Evolutionary conservation across 2,797 vertebrate genomes (phyloP).

Genomic region (Danio aesculapii): DNA sequence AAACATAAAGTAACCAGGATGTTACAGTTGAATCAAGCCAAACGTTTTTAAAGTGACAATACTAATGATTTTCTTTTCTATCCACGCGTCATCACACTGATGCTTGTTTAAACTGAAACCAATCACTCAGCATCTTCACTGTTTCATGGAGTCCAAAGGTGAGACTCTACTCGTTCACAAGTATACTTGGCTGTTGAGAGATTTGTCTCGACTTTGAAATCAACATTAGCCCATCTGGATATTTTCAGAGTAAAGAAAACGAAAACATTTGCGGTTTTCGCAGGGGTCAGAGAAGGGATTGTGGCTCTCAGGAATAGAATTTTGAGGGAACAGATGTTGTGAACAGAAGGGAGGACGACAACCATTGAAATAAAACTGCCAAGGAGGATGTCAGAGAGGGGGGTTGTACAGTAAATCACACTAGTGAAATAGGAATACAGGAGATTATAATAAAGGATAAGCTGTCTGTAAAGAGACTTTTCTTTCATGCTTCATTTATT

Average conservation of each 20-base stretch:
- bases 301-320: conserved; percentile 15
- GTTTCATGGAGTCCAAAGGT: conserved; percentile 5
- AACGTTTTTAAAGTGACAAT: conserved; percentile 10
- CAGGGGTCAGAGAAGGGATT: not conserved
- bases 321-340: conserved; percentile 24
- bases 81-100: conserved; percentile 18
- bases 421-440: not conserved
- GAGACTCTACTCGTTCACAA: not conserved
- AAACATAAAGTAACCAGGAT: conserved; percentile 16
- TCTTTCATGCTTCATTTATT: not conserved
- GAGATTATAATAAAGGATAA: not conserved
- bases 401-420: conserved; percentile 23
- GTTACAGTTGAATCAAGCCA: not conserved
- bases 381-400: not conserved
- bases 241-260: conserved; percentile 1
- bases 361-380: conserved; percentile 7
- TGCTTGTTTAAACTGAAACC: conserved; percentile 6
- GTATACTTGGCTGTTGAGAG: conserved; percentile 7
- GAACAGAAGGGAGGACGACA: conserved; percentile 10
- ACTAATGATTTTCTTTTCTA: conserved; percentile 15
- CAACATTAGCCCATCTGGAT: conserved; percentile 1
- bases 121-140: conserved; percentile 22
- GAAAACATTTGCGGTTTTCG: conserved; percentile 6
- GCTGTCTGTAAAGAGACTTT: conserved; percentile 16
- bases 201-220: conserved; percentile 5